Conservation (phyloP, 2,113 vertebrate genomes). For the Anthoscopus minutus region DNA sequence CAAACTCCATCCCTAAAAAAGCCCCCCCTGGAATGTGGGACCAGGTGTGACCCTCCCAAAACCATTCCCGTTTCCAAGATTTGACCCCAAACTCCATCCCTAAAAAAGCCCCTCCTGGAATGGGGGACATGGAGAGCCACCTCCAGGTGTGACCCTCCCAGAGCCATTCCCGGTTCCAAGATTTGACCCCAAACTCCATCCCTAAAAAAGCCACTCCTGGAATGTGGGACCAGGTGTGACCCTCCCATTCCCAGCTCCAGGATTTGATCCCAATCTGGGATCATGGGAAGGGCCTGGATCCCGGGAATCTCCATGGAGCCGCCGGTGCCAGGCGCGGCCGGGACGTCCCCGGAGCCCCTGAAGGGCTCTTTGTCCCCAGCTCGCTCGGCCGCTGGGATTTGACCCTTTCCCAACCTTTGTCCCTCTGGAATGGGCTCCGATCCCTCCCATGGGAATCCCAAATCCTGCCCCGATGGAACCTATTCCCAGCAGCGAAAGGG, state of each 20-base stretch:
- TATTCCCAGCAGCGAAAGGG: too few relatives aligned
- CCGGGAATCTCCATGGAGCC: not conserved
- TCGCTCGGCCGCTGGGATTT: rapidly evolving
- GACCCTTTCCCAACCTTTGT: not conserved
- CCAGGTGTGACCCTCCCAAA: not conserved
- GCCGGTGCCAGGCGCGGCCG: not conserved
- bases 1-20: not conserved
- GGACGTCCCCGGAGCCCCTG: not conserved
- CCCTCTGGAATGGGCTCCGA: not conserved
- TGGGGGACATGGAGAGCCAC: not conserved
- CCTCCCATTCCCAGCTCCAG: not conserved
- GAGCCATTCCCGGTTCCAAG: not conserved
- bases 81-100: not conserved
- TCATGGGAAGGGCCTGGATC: not conserved
- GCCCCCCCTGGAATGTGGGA: too few relatives aligned
- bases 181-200: not conserved
- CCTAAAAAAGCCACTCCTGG: too few relatives aligned
- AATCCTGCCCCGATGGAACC: too few relatives aligned
- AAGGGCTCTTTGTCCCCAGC: not conserved
- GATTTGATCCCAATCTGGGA: not conserved
- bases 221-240: not conserved
- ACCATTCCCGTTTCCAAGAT: not conserved
- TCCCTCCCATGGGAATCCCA: not conserved
- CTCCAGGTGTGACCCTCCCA: not conserved
- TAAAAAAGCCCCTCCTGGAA: not conserved